A percentile compares a stretch with the other conserved stretches of the same genome.
Conservation (phyloP, 2,888 invertebrate genomes). For the Pecten maximus region DNA sequence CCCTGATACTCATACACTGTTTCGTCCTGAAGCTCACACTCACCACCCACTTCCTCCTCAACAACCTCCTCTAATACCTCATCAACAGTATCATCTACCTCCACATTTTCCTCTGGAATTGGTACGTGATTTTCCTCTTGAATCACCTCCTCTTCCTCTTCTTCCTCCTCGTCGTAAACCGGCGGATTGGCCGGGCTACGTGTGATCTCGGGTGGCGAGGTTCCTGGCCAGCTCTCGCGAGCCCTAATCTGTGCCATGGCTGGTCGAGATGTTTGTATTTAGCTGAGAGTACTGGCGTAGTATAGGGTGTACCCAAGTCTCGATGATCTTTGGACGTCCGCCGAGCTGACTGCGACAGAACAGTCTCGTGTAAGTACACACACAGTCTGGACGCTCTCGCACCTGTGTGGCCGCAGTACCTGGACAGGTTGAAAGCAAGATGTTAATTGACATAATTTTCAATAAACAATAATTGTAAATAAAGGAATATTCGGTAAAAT, state of each 20-base stretch:
- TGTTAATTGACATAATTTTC: neutral
- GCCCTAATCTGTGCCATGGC: constrained; percentile 18
- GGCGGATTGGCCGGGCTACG: neutral
- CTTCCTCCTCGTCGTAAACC: neutral
- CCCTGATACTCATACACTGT: neutral
- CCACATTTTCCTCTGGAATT: neutral
- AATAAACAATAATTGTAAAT: neutral
- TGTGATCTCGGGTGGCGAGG: neutral
- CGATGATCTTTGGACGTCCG: constrained; percentile 26
- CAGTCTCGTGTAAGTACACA: neutral
- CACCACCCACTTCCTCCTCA: constrained; percentile 5
- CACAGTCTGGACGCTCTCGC: neutral
- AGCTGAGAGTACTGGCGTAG: neutral
- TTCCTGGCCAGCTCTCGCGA: constrained; percentile 23
- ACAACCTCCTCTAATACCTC: neutral
- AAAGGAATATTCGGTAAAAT: no score
- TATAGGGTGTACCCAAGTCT: neutral
- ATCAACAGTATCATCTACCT: neutral
- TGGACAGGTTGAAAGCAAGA: neutral
- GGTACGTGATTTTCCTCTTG: neutral
- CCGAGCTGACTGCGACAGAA: neutral
- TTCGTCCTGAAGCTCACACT: constrained; percentile 29
- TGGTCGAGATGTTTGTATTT: constrained; percentile 14
- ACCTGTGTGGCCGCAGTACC: neutral
- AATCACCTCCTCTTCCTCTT: neutral